Conservation (phyloP, 2,797 vertebrate genomes). For the Pogonophryne albipinna region DNA sequence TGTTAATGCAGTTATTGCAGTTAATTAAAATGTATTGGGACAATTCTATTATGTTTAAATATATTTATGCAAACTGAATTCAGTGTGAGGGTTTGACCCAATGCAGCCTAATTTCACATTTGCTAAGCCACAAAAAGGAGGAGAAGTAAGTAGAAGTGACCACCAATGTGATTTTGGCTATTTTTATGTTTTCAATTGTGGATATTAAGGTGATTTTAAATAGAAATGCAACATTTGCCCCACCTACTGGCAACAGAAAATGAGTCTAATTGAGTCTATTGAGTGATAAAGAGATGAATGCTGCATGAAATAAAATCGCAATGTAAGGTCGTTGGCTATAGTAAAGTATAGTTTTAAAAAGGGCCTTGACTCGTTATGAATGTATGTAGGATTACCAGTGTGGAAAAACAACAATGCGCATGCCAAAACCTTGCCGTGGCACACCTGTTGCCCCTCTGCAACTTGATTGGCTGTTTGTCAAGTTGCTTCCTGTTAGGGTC, state of each 20-base stretch:
- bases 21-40: neutral
- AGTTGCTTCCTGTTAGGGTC: neutral
- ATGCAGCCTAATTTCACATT: conserved; percentile 1
- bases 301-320: neutral
- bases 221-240: neutral
- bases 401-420: neutral
- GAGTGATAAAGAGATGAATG: neutral
- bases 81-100: neutral
- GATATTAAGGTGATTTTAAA: neutral
- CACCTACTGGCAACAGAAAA: neutral
- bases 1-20: conserved; percentile 5
- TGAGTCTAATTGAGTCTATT: neutral
- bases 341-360: neutral
- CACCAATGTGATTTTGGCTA: neutral
- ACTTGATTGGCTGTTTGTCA: neutral
- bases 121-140: neutral
- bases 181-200: neutral
- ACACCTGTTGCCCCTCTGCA: neutral
- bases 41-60: neutral
- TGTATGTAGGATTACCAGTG: no score
- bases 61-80: neutral
- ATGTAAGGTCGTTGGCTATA: neutral
- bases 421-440: no score
- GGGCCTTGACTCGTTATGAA: no score
- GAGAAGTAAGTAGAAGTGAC: neutral